These are phyloP conservation scores for Archaeoteleia sp. DNA, from an alignment of 2,888 invertebrate genomes.

Conservation along the genomic window DNA sequence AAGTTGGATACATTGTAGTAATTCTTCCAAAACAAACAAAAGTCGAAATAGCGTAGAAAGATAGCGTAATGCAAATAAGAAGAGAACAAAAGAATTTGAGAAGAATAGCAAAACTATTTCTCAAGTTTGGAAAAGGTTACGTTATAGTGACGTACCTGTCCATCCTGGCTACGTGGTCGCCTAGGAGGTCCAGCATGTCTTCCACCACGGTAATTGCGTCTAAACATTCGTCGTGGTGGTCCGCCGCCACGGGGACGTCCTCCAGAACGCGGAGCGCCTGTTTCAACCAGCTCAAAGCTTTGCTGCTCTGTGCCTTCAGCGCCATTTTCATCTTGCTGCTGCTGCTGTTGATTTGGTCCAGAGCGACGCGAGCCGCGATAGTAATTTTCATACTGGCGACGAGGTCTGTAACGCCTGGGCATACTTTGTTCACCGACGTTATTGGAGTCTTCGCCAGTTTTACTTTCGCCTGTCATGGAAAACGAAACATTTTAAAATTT, in stretches of 20 bases:
- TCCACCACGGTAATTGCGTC: conserved; percentile 84
- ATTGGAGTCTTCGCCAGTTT: conserved; percentile 73
- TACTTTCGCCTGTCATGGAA: conserved; percentile 71
- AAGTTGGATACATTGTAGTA: too few species aligned
- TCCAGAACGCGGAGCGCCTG: conserved; percentile 66
- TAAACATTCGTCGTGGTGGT: conserved; percentile 81
- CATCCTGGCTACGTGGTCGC: conserved; percentile 77
- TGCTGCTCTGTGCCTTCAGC: conserved; percentile 55
- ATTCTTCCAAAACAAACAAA: too few species aligned
- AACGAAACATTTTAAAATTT: background rate
- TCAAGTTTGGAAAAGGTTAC: too few species aligned
- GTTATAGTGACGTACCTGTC: conserved; percentile 64
- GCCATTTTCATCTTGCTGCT: conserved; percentile 61
- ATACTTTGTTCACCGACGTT: conserved; percentile 70
- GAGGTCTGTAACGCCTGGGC: conserved; percentile 76
- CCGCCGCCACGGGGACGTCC: conserved; percentile 74
- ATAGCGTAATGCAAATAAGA: too few species aligned
- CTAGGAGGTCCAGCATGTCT: conserved; percentile 77
- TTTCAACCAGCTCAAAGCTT: conserved; percentile 56
- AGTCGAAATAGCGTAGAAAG: too few species aligned
- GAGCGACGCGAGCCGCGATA: conserved; percentile 75
- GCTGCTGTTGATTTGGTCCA: conserved; percentile 63
- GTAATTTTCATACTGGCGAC: conserved; percentile 75
- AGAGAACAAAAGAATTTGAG: too few species aligned
- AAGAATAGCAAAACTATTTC: too few species aligned